Percentiles rank a stretch among this genome's conserved stretches.
Conservation (phyloP, 2,113 vertebrate species). For the Suncus etruscus region DNA sequence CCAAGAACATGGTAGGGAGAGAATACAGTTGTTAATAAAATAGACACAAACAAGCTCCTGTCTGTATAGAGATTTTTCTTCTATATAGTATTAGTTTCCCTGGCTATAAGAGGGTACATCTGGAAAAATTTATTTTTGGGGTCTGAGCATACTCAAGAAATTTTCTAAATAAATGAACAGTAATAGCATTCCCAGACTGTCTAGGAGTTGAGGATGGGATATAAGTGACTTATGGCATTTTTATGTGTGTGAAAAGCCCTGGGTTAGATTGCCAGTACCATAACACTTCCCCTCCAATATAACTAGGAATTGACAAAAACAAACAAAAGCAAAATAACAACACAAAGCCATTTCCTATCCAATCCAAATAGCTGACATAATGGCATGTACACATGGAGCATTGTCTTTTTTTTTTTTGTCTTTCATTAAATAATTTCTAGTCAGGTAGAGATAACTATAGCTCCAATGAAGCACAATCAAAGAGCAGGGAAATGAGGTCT, state of each 20-base stretch:
- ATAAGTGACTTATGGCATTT: too few species aligned
- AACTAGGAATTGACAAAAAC: slow-evolving; percentile 29
- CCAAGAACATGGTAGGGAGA: not conserved
- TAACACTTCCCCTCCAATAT: not conserved
- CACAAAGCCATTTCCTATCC: not conserved
- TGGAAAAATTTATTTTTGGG: not conserved
- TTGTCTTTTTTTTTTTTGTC: slow-evolving; percentile 18
- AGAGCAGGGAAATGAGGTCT: slow-evolving; percentile 3
- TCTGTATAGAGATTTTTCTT: slow-evolving; percentile 33
- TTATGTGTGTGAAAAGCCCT: not conserved
- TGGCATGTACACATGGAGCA: too few species aligned
- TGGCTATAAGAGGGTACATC: not conserved
- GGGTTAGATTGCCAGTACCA: too few species aligned
- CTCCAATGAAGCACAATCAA: too few species aligned
- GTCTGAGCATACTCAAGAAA: not conserved
- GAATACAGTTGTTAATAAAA: slow-evolving; percentile 3
- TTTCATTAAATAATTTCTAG: not conserved
- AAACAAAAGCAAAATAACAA: slow-evolving; percentile 20
- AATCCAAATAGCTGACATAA: slow-evolving; percentile 6
- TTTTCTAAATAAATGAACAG: too few species aligned
- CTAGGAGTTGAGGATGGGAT: too few species aligned
- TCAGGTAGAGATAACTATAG: not conserved
- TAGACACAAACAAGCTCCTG: not conserved
- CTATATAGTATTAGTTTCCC: not conserved
- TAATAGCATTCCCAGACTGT: not conserved